Conservation (phyloP, 2,113 vertebrate genomes). For the Trichomycterus rosablanca region DNA sequence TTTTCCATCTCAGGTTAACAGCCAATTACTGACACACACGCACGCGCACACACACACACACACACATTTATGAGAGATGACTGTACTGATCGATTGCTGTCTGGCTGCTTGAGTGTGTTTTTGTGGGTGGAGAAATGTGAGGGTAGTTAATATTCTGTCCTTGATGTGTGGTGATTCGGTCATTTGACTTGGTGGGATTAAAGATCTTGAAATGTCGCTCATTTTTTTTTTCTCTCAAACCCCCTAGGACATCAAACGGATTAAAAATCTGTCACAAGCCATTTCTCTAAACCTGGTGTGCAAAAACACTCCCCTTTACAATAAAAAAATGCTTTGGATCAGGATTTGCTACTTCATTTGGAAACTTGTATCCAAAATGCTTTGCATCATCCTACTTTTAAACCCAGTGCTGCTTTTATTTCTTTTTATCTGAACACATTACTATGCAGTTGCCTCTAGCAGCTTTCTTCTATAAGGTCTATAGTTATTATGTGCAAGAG, state of each 20-base stretch:
- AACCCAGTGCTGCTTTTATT: slow-evolving; percentile 30
- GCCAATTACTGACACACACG: slow-evolving; percentile 15
- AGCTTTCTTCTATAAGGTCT: slow-evolving; percentile 28
- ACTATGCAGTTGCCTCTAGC: slow-evolving; percentile 34
- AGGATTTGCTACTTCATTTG: slow-evolving; percentile 18
- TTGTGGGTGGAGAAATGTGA: slow-evolving; percentile 18
- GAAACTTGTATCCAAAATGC: not conserved
- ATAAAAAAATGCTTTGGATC: too few species aligned
- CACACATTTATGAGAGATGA: not conserved
- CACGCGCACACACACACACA: not conserved
- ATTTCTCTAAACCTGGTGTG: not conserved
- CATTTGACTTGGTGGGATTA: slow-evolving; percentile 53
- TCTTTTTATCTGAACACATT: slow-evolving; percentile 35
- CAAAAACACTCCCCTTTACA: too few species aligned
- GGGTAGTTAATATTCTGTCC: slow-evolving; percentile 6
- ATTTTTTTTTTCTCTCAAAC: too few species aligned
- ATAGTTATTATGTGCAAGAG: slow-evolving; percentile 18
- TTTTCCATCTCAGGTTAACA: slow-evolving; percentile 16
- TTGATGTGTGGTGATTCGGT: slow-evolving; percentile 43
- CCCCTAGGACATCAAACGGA: slow-evolving; percentile 33
- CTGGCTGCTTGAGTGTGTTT: not conserved
- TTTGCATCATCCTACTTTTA: not conserved
- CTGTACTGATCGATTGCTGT: slow-evolving; percentile 3
- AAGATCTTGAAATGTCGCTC: slow-evolving; percentile 48
- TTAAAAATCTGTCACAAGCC: not conserved